phyloP scores from a whole-genome alignment of 1,140 invertebrate species.

The Chionoecetes opilio region DNA sequence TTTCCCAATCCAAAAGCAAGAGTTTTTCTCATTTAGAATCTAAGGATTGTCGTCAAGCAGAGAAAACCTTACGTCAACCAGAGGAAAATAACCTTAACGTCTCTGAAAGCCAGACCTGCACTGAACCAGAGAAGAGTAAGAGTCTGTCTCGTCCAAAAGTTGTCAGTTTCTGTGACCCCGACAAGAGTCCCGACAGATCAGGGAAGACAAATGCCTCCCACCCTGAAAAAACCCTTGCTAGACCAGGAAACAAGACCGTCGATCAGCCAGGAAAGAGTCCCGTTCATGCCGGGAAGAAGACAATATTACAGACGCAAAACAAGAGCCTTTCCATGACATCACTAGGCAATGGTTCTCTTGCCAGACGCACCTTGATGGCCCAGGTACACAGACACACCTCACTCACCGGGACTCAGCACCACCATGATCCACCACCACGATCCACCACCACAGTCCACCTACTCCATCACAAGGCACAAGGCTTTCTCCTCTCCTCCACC shows the following conservation, averaged over 20 bases:
- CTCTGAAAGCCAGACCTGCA: too few species aligned
- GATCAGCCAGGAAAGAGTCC: background rate
- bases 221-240: background rate
- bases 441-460: background rate
- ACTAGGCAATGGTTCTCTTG: background rate
- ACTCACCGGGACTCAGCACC: background rate
- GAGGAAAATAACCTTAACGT: background rate
- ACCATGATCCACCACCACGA: too few species aligned
- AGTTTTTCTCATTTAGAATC: background rate
- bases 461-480: background rate
- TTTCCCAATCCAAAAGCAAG: background rate
- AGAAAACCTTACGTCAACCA: background rate
- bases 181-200: too few species aligned
- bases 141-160: too few species aligned
- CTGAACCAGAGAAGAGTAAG: too few species aligned
- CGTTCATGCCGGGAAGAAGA: constrained; percentile 1
- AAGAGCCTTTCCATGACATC: background rate
- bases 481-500: background rate
- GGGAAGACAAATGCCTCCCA: too few species aligned
- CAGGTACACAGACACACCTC: constrained; percentile 15
- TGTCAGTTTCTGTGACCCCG: too few species aligned
- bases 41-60: background rate
- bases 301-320: background rate
- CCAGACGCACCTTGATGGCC: background rate
- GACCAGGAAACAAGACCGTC: background rate